These are phyloP conservation scores for Danio choprae DNA, from an alignment of 2,797 vertebrate species.

Conservation along the genomic window DNA sequence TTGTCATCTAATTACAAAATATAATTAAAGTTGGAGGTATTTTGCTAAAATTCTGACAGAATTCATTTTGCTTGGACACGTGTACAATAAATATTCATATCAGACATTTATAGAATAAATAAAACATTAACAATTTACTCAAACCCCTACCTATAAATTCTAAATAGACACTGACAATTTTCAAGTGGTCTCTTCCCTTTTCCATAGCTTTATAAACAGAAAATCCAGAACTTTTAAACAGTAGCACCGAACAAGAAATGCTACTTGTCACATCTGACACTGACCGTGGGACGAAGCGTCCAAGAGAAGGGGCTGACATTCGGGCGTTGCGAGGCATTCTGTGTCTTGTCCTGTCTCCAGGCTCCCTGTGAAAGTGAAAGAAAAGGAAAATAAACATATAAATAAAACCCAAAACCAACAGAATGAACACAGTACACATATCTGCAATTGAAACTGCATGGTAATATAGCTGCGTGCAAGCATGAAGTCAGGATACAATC, in stretches of 20 bases:
- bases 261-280: constrained; percentile 36
- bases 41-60: too few species aligned
- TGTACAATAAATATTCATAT: too few species aligned
- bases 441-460: not conserved
- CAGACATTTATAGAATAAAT: too few species aligned
- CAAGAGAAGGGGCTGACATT: constrained; percentile 96
- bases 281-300: constrained; percentile 96
- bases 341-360: constrained; percentile 90
- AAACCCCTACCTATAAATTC: too few species aligned
- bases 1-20: too few species aligned
- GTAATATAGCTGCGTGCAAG: not conserved
- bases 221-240: not conserved
- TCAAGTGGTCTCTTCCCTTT: too few species aligned
- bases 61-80: too few species aligned
- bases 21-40: too few species aligned
- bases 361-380: constrained; percentile 80
- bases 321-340: constrained; percentile 93
- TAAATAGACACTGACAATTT: too few species aligned
- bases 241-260: not conserved
- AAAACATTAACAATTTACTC: too few species aligned
- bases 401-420: not conserved
- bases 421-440: not conserved
- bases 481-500: not conserved
- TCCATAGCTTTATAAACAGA: too few species aligned
- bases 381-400: not conserved